phyloP scores from a whole-genome alignment of 2,797 vertebrate species.

The Clarias pachynema region DNA sequence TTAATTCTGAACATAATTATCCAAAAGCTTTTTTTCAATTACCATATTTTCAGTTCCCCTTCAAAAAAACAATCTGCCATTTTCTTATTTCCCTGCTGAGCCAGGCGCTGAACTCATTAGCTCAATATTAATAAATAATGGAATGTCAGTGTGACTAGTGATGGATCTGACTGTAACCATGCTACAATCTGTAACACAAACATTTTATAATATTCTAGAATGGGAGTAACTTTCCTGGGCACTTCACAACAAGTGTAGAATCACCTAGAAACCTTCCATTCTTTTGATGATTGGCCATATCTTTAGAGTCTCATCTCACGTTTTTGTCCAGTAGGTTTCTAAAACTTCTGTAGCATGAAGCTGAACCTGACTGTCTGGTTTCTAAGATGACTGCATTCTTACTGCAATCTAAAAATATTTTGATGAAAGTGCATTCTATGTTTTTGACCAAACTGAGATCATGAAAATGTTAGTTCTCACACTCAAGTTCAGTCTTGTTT shows the following conservation, averaged over 20 bases:
- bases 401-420: conserved; percentile 53
- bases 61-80: background rate
- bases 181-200: background rate
- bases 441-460: background rate
- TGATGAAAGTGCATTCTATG: background rate
- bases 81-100: background rate
- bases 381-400: conserved; percentile 34
- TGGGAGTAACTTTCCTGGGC: background rate
- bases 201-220: background rate
- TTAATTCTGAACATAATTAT: background rate
- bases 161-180: background rate
- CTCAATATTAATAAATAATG: background rate
- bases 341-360: conserved; percentile 52
- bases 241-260: background rate
- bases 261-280: background rate
- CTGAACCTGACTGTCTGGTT: conserved; percentile 74
- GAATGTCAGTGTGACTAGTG: background rate
- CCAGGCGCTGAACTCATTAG: background rate
- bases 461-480: background rate
- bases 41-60: background rate
- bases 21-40: background rate
- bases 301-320: conserved; percentile 65
- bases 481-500: background rate
- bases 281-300: conserved; percentile 65
- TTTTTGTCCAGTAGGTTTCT: conserved; percentile 45